Evolutionary conservation across 2,797 vertebrate species (phyloP).

Genomic region (Mallotus villosus): DNA sequence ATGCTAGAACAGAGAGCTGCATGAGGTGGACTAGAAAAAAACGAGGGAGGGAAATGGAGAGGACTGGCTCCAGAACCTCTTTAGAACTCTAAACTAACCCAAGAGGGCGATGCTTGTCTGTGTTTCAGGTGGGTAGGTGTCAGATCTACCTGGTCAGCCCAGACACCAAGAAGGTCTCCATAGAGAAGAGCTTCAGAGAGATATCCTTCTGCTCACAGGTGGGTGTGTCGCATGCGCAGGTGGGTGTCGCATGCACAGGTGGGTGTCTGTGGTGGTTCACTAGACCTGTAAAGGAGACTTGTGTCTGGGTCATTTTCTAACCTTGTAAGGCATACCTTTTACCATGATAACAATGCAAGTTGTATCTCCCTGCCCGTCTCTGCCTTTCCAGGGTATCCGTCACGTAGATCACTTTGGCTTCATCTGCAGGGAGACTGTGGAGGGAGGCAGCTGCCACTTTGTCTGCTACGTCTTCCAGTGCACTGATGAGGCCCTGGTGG

Average conservation of each 20-base stretch:
- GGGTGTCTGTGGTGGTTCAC: background rate
- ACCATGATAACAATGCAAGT: background rate
- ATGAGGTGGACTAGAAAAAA: no score
- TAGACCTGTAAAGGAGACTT: no score
- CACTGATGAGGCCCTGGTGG: conserved; percentile 92
- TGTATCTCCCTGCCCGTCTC: background rate
- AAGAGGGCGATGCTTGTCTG: background rate
- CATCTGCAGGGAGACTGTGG: conserved; percentile 92
- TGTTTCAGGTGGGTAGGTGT: conserved; percentile 88
- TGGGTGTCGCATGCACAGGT: no score
- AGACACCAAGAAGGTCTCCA: conserved; percentile 94
- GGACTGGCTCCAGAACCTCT: background rate
- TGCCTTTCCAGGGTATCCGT: conserved; percentile 82
- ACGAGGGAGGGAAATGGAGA: no score
- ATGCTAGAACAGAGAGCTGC: no score
- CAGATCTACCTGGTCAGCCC: conserved; percentile 98
- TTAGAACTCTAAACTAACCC: background rate
- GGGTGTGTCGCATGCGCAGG: background rate
- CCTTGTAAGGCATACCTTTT: background rate
- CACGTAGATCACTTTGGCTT: conserved; percentile 98
- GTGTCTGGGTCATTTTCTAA: background rate
- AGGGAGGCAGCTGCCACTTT: conserved; percentile 86
- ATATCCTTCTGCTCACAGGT: conserved; percentile 99
- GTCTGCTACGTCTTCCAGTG: conserved; percentile 98
- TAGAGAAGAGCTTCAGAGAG: conserved; percentile 98